Evolutionary conservation across 2,888 invertebrate species (phyloP).

Genomic region (Thymelicus lineola): DNA sequence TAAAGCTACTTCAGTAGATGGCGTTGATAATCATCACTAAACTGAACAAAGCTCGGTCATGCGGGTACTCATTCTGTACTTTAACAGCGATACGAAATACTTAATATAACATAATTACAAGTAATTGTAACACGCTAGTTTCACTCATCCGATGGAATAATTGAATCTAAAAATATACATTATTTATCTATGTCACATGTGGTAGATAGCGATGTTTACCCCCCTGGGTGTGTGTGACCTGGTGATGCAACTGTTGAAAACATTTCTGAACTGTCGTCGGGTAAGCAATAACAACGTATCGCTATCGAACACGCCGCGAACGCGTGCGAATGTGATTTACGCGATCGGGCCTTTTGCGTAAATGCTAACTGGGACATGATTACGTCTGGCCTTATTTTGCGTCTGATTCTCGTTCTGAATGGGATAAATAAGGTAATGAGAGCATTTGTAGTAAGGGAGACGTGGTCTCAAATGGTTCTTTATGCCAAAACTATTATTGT

Average conservation of each 20-base stretch:
- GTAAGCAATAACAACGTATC: constrained; percentile 29
- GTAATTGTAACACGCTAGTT: background rate
- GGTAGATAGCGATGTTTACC: constrained; percentile 3
- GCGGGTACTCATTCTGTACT: no score
- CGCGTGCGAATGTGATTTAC: constrained; percentile 4
- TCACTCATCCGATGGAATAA: background rate
- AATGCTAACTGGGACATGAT: constrained; percentile 16
- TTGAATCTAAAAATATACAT: constrained; percentile 16
- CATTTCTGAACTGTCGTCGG: constrained; percentile 21
- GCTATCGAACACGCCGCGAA: constrained; percentile 4
- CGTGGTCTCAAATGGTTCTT: no score
- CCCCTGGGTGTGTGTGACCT: constrained; percentile 26
- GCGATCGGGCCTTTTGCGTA: constrained; percentile 7
- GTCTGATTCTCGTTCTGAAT: constrained; percentile 3
- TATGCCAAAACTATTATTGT: no score
- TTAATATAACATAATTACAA: background rate
- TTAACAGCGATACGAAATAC: constrained; percentile 17
- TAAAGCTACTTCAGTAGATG: no score
- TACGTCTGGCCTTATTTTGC: constrained; percentile 17
- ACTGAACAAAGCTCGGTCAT: no score
- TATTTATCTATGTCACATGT: background rate
- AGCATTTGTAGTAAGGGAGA: no score
- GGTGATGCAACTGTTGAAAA: constrained; percentile 28
- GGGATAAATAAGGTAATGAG: background rate
- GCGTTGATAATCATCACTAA: no score